These are phyloP conservation scores for Struthio camelus DNA, from an alignment of 2,113 vertebrate species.

Conservation along the genomic window DNA sequence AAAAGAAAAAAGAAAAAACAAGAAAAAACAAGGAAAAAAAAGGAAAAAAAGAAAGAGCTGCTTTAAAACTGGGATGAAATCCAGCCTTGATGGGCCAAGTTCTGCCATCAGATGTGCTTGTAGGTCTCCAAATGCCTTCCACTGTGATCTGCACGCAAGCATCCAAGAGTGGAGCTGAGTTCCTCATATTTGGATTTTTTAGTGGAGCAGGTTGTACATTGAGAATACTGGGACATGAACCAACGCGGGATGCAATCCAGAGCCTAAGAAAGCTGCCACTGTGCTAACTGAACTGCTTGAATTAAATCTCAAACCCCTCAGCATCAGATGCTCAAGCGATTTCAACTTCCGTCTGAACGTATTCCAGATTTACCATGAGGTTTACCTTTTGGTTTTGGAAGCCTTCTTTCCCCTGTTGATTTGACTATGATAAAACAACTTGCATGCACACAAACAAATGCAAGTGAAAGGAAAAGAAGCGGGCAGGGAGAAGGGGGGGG, in stretches of 20 bases:
- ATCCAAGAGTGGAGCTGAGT: not conserved
- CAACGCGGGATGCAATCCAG: slow-evolving; percentile 11
- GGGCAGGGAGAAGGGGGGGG: not conserved
- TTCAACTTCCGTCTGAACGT: slow-evolving; percentile 2
- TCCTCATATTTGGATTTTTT: slow-evolving; percentile 2
- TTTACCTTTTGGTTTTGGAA: slow-evolving; percentile 43
- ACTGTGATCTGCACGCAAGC: not conserved
- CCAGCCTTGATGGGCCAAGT: not conserved
- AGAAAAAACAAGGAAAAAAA: too few species aligned
- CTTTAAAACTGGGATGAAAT: slow-evolving; percentile 27
- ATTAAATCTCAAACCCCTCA: slow-evolving; percentile 17
- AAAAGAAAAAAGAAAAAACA: too few species aligned
- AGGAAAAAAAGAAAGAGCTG: not conserved
- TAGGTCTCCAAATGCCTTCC: slow-evolving; percentile 38
- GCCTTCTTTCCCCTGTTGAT: not conserved
- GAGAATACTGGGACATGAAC: slow-evolving; percentile 37
- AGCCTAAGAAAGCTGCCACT: slow-evolving; percentile 36
- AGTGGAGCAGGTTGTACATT: slow-evolving; percentile 25
- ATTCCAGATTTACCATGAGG: slow-evolving; percentile 32
- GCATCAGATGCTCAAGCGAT: not conserved
- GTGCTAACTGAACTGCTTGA: slow-evolving; percentile 16
- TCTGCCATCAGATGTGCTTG: slow-evolving; percentile 29
- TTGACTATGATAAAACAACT: slow-evolving; percentile 19
- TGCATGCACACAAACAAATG: not conserved
- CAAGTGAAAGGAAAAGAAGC: not conserved